These are phyloP conservation scores for Muscicapa striata DNA, from an alignment of 2,797 vertebrate species.

Conservation along the genomic window DNA sequence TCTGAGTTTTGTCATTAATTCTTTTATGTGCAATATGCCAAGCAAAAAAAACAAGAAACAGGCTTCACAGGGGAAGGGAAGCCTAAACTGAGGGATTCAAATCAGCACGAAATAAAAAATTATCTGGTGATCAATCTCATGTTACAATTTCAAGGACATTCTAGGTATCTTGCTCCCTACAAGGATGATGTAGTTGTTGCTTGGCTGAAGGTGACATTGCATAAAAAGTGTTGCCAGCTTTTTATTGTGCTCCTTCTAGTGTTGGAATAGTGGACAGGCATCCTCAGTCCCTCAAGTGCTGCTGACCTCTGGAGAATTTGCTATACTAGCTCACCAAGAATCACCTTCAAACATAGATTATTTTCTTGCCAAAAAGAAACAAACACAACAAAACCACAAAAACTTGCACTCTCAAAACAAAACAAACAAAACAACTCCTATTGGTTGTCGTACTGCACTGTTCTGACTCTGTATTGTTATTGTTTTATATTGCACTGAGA, in stretches of 20 bases:
- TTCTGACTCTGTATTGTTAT: no score
- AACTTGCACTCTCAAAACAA: background rate
- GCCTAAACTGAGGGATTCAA: background rate
- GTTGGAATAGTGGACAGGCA: background rate
- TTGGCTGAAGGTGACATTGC: background rate
- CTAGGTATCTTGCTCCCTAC: background rate
- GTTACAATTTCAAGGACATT: background rate
- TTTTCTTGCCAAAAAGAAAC: background rate
- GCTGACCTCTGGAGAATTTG: background rate
- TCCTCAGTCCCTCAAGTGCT: background rate
- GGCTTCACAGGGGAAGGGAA: background rate
- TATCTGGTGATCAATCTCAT: background rate
- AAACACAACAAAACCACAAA: background rate
- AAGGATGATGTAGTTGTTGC: background rate
- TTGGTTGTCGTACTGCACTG: no score
- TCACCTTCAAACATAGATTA: background rate
- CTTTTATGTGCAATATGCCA: background rate
- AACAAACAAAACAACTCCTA: background rate
- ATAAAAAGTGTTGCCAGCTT: background rate
- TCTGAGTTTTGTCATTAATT: background rate
- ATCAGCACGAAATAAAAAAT: slow-evolving; percentile 11
- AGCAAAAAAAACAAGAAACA: background rate
- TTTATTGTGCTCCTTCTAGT: background rate
- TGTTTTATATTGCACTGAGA: no score
- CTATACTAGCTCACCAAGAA: background rate